Evolutionary conservation across 2,113 vertebrate genomes (phyloP).

Genomic region (Eurystomus gularis): DNA sequence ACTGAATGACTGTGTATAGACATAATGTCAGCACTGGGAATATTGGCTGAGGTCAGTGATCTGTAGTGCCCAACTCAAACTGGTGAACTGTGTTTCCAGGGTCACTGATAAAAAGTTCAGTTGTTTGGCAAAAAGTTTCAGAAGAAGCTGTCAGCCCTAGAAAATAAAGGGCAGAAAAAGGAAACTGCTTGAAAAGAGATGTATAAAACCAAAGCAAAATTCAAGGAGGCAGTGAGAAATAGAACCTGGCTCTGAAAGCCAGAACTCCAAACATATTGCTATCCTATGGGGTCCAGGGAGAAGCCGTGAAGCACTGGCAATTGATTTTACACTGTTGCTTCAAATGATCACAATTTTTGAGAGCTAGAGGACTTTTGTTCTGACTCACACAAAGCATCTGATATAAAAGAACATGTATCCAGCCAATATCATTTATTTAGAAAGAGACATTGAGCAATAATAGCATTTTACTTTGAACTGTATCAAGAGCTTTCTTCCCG

Average conservation of each 20-base stretch:
- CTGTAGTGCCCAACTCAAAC: not conserved
- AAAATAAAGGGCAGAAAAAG: not conserved
- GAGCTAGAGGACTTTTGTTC: not conserved
- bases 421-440: constrained; percentile 15
- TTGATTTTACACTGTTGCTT: not conserved
- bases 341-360: not conserved
- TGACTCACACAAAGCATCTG: not conserved
- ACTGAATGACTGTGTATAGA: not conserved
- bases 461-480: constrained; percentile 15
- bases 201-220: not conserved
- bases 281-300: not conserved
- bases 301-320: not conserved
- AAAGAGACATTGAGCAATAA: constrained; percentile 37
- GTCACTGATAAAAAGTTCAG: not conserved
- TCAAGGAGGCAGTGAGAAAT: not conserved
- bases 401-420: constrained; percentile 1
- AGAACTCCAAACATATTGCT: not conserved
- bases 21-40: not conserved
- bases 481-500: not conserved
- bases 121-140: not conserved
- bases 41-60: not conserved
- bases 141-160: not conserved
- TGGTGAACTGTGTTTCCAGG: not conserved
- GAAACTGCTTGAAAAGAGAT: not conserved
- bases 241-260: not conserved